phyloP scores from a whole-genome alignment of 2,113 vertebrate species.

The Pelecanoides urinatrix region DNA sequence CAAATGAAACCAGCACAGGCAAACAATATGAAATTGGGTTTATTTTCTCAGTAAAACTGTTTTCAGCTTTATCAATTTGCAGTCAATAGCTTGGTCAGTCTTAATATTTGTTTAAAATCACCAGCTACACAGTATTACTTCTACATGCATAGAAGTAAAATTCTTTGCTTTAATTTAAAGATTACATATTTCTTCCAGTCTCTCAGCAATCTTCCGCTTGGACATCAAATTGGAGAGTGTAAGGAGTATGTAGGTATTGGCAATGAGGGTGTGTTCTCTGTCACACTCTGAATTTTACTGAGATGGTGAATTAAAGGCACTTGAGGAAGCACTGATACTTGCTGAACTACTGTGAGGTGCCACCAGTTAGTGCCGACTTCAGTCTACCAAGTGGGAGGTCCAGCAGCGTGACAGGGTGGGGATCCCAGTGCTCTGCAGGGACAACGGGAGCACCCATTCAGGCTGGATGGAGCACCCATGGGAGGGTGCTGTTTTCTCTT shows the following conservation, averaged over 20 bases:
- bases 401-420: accelerated
- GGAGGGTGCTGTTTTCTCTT: accelerated
- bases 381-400: neutral
- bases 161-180: neutral
- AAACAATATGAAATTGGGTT: neutral
- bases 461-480: neutral
- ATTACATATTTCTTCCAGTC: neutral
- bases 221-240: neutral
- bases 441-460: accelerated
- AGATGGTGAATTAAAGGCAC: neutral
- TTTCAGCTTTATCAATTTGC: neutral
- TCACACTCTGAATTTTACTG: neutral
- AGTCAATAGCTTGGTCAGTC: neutral
- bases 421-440: neutral
- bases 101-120: neutral
- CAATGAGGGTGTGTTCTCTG: neutral
- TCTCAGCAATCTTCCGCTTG: neutral
- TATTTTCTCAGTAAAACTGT: neutral
- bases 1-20: neutral
- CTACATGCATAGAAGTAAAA: neutral
- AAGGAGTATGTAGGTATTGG: neutral
- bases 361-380: neutral
- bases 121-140: neutral
- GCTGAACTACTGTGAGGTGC: neutral
- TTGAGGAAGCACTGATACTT: no score